phyloP scores from a whole-genome alignment of 1,140 invertebrate genomes.

The Antheraea mylitta region DNA sequence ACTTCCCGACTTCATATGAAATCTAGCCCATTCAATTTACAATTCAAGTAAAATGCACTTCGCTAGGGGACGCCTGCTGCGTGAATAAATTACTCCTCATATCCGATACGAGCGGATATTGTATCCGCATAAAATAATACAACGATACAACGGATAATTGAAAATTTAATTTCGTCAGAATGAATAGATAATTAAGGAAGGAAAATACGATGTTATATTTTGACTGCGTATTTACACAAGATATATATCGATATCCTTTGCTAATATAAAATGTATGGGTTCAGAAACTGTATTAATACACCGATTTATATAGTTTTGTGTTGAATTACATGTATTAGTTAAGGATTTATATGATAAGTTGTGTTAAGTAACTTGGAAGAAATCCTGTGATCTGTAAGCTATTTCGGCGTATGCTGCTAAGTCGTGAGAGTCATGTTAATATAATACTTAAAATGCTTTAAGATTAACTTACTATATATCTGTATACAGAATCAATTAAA shows the following conservation, averaged over 20 bases:
- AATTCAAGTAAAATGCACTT: conserved; percentile 2
- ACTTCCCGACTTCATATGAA: not conserved
- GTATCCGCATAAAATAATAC: conserved; percentile 22
- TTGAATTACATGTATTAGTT: no score
- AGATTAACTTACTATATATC: no score
- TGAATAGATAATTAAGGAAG: not conserved
- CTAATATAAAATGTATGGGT: not conserved
- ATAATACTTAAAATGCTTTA: no score
- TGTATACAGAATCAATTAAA: no score
- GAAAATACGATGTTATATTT: not conserved
- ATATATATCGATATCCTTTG: not conserved
- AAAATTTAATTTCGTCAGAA: conserved; percentile 6
- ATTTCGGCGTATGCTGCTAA: no score
- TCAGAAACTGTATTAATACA: not conserved
- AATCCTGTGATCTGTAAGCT: no score
- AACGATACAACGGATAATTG: conserved; percentile 3
- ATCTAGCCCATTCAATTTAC: conserved; percentile 17
- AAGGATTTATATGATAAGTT: no score
- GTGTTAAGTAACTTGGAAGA: no score
- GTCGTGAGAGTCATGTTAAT: no score
- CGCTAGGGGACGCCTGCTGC: conserved; percentile 23
- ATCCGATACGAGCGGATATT: conserved; percentile 1
- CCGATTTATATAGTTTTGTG: not conserved
- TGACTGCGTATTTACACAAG: not conserved
- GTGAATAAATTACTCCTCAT: conserved; percentile 28